Evolutionary conservation across 1,140 invertebrate species (phyloP), one percentile per base, ranked within the genome.

Genomic region (Delia radicum): DNA sequence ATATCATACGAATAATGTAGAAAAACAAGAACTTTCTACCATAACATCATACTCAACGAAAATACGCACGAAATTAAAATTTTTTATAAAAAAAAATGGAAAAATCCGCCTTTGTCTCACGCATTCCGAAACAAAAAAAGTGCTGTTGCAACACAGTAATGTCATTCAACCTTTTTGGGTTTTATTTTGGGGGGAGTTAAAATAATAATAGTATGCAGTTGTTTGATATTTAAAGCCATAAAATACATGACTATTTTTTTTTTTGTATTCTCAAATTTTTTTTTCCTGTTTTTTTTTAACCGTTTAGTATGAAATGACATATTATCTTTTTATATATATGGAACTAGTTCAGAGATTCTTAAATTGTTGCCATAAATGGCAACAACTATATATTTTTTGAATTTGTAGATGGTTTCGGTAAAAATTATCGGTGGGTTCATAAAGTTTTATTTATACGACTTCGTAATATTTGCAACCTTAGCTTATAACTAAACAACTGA

Each of bases 21-120:
- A 18, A 55, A 55, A 18, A 55, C 15, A 10, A 42, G 37, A 42
- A 42, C 12, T 10, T 42, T 42, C 37, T 42, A 55, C n/a, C 48
- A n/a, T 18, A n/a, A 21, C 5, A 21, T 21, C 48, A 55, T 6
- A 18, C 48, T 4, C 8, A n/a, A 55, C 48, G n/a, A 55, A 55
- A 55, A 55, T 55, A 55, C 48, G 48, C 48, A 55, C n/a, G 48
- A 55, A 55, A 55, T 55, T 55, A 55, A 55, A 55, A 55, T 55
- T 55, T 15, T 55, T 55, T 55, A 24, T 24, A 5, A 18, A 21
- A 55, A 55, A 3, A 55, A 55, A 42, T 18, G 46, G 31, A 37
- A 37, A 37, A 37, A 37, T 13, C 3, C n/a, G 24, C 24, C 48
- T 55, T 55, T 55, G 48, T 55, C 48, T 55, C 48, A 55, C 48